These are phyloP conservation scores for Adela reaumurella DNA, from an alignment of 2,888 invertebrate genomes.

Conservation along the genomic window DNA sequence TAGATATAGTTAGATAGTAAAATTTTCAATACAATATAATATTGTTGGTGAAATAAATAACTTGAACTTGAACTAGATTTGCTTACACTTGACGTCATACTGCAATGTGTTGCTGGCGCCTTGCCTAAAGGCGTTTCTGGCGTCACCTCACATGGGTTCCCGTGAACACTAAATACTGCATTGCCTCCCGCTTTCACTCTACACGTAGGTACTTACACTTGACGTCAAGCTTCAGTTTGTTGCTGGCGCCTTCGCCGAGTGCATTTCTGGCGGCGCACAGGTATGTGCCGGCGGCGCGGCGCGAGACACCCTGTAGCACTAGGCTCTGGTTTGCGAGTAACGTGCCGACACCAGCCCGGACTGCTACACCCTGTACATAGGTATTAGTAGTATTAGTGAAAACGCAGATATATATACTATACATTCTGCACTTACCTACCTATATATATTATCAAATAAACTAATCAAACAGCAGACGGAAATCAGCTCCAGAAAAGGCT, in stretches of 20 bases:
- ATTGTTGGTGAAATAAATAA: too few species aligned
- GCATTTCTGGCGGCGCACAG: slow-evolving; percentile 75
- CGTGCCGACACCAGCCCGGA: slow-evolving; percentile 71
- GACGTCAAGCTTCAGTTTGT: slow-evolving; percentile 67
- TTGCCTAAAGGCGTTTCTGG: too few species aligned
- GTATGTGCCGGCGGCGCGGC: slow-evolving; percentile 69
- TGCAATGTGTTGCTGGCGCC: too few species aligned
- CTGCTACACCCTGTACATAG: slow-evolving; percentile 60
- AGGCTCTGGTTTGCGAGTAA: slow-evolving; percentile 79
- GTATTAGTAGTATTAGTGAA: neutral
- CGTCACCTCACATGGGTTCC: neutral
- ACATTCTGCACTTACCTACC: neutral
- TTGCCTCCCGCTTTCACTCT: neutral
- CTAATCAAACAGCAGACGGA: neutral
- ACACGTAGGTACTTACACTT: slow-evolving; percentile 70
- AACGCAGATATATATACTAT: too few species aligned
- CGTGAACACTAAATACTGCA: neutral
- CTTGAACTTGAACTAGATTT: too few species aligned
- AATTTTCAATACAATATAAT: too few species aligned
- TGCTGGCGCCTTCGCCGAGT: slow-evolving; percentile 74
- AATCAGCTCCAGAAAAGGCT: neutral
- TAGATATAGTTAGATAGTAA: too few species aligned
- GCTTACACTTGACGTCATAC: too few species aligned
- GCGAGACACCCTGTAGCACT: slow-evolving; percentile 72
- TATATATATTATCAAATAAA: neutral